These are phyloP conservation scores for Exaiptasia diaphana DNA, from an alignment of 64 coral and sea anemone species.

Conservation along the genomic window DNA sequence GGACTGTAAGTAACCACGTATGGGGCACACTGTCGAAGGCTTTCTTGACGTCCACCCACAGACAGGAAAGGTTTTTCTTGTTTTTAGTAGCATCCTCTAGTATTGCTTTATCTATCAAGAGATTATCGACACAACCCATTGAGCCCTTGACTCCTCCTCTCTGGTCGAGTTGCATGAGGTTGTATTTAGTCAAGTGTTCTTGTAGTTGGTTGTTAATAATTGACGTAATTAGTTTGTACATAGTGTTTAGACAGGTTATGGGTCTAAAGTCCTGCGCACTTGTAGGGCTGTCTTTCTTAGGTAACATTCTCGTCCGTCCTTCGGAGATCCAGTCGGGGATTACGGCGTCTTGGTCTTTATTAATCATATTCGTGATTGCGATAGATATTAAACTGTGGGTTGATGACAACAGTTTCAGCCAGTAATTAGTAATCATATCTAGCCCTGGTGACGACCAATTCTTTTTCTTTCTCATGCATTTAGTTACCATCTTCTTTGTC, in stretches of 20 bases:
- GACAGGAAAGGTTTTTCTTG: background rate
- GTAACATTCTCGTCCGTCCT: background rate
- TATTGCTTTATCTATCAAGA: background rate
- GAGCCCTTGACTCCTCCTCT: background rate
- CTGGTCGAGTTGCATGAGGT: background rate
- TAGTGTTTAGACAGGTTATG: conserved; percentile 1
- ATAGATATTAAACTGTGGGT: background rate
- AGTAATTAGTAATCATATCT: background rate
- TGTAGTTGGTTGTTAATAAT: background rate
- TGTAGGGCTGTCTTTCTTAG: background rate
- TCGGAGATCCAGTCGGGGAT: background rate
- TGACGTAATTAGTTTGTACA: background rate
- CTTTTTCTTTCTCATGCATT: background rate
- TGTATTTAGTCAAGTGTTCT: background rate
- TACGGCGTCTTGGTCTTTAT: background rate
- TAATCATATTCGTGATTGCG: background rate
- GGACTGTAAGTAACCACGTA: background rate
- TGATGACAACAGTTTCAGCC: background rate
- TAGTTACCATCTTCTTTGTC: background rate
- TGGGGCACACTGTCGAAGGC: background rate
- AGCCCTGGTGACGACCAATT: background rate
- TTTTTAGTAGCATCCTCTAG: conserved; percentile 1
- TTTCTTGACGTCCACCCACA: background rate
- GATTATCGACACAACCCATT: background rate
- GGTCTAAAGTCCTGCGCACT: background rate